Base-by-base conservation (phyloP, 2,113 vertebrate species). In the Pandion haliaetus region DNA sequence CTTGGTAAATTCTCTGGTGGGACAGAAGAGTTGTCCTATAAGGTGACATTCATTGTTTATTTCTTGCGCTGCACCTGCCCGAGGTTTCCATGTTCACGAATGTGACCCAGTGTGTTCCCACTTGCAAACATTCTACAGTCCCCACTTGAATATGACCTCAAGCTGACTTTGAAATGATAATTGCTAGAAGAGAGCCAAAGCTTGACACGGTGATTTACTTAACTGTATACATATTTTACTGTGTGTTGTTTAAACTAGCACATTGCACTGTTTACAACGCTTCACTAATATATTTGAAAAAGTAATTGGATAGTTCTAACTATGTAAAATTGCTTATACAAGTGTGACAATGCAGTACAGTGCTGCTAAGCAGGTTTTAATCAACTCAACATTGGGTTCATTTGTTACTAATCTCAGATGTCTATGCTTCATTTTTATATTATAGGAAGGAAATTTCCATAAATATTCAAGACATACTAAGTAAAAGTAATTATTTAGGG, bases 231-330 rank as follows among this genome's bases (percentile, higher is more conserved):
- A 45, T 81, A 59, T 94, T 97, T 98, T 95, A 96, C 84, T 89
- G 54, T 84, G n/a, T 79, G 84, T 38, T 94, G 23, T 91, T 96
- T 87, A 94, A 95, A 71, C 45, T 67, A 83, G 63, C 62, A 85
- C 63, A 88, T 29, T 85, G 66, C 79, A 65, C 82, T 89, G 78
- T 97, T 97, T 98, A 96, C 85, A 89, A 2, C 12, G 2, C 76
- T 97, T 92, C 67, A 40, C 89, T 97, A 92, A 96, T 96, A 90
- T 84, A 94, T 94, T 96, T 97, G 90, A 25, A 47, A 91, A 97
- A 97, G 92, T 97, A 98, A 98, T 97, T 97, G 77, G 74, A 83
- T 89, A 88, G 71, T 93, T 79, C 72, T 84, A 95, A 83, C 62
- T 71, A 86, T 70, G 92, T 86, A 74, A 96, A 97, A 97, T 94